phyloP scores from a whole-genome alignment of 2,113 vertebrate species.

The Mesembrinibis cayennensis region DNA sequence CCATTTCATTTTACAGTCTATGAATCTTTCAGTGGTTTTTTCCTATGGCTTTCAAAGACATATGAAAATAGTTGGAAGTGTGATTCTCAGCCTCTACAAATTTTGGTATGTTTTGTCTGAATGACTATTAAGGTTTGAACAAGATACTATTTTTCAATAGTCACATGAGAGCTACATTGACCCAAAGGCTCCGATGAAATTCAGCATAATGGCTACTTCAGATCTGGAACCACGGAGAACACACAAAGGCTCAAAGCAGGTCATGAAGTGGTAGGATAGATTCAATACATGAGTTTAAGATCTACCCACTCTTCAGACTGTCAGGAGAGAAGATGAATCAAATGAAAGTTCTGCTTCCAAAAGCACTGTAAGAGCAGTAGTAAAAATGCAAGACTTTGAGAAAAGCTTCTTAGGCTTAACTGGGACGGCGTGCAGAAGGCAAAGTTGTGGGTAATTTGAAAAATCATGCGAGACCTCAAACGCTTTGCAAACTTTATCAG shows the following conservation, averaged over 20 bases:
- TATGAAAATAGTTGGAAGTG: not conserved
- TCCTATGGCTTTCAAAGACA: not conserved
- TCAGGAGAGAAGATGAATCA: not conserved
- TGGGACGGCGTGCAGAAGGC: accelerated
- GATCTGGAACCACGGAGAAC: not conserved
- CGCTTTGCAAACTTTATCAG: not conserved
- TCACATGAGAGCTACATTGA: not conserved
- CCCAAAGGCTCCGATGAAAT: not conserved
- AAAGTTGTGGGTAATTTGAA: not conserved
- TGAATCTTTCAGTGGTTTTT: not conserved
- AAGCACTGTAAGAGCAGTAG: not conserved
- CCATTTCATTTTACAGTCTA: not conserved
- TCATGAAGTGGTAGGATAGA: not conserved
- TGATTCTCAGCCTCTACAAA: not conserved
- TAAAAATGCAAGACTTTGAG: not conserved
- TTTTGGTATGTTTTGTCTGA: not conserved
- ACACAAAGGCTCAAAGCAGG: not conserved
- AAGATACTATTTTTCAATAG: not conserved
- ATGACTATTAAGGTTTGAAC: not conserved
- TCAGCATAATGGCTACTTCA: not conserved
- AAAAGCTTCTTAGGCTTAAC: not conserved
- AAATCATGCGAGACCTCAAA: not conserved
- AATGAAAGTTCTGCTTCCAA: not conserved
- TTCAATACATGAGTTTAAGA: not conserved
- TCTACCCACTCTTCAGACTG: not conserved